Evolutionary conservation across 2,888 invertebrate species (phyloP).

Genomic region (Stenotaenia linearis): DNA sequence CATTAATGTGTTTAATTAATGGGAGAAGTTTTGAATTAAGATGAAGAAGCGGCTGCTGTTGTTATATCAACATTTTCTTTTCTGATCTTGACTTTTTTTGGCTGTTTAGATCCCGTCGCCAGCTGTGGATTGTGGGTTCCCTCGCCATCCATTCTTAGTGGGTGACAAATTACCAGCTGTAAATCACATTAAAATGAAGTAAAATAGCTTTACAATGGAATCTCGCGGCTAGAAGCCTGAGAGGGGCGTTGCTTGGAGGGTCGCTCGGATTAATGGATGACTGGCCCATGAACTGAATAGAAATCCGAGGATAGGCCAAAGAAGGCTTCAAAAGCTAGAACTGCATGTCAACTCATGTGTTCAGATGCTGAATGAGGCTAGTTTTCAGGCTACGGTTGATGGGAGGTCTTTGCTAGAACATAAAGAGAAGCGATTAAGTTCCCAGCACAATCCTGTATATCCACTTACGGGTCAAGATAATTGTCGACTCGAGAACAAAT

Average conservation of each 20-base stretch:
- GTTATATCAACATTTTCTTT: not conserved
- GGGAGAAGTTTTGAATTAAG: not conserved
- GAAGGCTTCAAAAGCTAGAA: not conserved
- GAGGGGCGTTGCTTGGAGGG: slow-evolving; percentile 3
- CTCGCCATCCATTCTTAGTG: not conserved
- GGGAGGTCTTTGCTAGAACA: slow-evolving; percentile 4
- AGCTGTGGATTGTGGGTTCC: slow-evolving; percentile 13
- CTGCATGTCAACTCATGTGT: slow-evolving; percentile 9
- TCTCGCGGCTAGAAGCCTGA: slow-evolving; percentile 22
- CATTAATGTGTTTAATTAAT: too few relatives aligned
- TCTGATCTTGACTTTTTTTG: not conserved
- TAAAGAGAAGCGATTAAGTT: slow-evolving; percentile 4
- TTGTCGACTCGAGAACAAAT: not conserved
- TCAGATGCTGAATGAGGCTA: not conserved
- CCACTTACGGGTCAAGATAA: slow-evolving; percentile 1
- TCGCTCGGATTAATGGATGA: slow-evolving; percentile 4
- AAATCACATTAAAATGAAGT: slow-evolving; percentile 36
- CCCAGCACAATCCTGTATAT: slow-evolving; percentile 9
- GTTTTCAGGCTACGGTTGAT: not conserved
- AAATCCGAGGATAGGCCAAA: not conserved
- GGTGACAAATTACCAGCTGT: slow-evolving; percentile 36
- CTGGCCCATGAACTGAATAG: slow-evolving; percentile 9
- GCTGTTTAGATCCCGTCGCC: not conserved
- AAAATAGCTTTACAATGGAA: slow-evolving; percentile 35
- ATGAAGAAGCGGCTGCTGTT: not conserved